A percentile compares a stretch with the other conserved stretches of the same genome.
Evolutionary conservation across 2,797 vertebrate species (phyloP).

Genomic region (Malacoraja senta): DNA sequence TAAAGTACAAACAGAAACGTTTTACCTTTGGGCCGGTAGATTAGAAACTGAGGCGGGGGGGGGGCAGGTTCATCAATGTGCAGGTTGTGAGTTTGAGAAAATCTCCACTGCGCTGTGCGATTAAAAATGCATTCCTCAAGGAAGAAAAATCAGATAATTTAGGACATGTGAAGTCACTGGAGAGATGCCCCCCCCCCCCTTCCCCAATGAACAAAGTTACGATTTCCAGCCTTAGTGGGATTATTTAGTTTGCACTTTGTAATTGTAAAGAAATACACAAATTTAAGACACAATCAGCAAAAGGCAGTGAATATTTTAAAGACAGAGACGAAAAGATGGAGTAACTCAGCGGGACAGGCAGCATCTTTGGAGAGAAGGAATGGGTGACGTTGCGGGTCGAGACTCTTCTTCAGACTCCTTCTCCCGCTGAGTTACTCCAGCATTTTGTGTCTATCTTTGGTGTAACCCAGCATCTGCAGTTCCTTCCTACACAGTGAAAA

Average conservation of each 20-base stretch:
- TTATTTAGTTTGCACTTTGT: not conserved
- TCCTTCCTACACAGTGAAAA: too few relatives aligned
- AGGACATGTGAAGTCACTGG: not conserved
- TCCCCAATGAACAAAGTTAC: conserved; percentile 15
- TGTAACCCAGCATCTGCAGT: too few relatives aligned
- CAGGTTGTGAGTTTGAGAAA: not conserved
- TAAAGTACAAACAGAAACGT: conserved; percentile 37
- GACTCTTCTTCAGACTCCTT: too few relatives aligned
- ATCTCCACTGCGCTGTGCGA: not conserved
- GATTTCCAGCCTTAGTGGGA: not conserved
- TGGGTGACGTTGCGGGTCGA: too few relatives aligned
- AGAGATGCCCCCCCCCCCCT: not conserved
- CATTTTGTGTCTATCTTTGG: too few relatives aligned
- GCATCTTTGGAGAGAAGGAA: too few relatives aligned
- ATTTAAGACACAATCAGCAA: conserved; percentile 12
- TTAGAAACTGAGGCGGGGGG: not conserved
- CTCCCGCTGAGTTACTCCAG: too few relatives aligned
- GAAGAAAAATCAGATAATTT: conserved; percentile 25
- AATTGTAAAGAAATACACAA: not conserved
- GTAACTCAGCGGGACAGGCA: too few relatives aligned
- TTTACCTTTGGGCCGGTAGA: conserved; percentile 36
- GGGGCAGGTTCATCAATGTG: not conserved
- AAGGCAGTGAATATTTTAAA: not conserved
- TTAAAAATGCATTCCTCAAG: conserved; percentile 2
- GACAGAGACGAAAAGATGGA: too few relatives aligned